These are phyloP conservation scores for Drosophila tripunctata DNA, from an alignment of 2,888 invertebrate species.

Conservation along the genomic window DNA sequence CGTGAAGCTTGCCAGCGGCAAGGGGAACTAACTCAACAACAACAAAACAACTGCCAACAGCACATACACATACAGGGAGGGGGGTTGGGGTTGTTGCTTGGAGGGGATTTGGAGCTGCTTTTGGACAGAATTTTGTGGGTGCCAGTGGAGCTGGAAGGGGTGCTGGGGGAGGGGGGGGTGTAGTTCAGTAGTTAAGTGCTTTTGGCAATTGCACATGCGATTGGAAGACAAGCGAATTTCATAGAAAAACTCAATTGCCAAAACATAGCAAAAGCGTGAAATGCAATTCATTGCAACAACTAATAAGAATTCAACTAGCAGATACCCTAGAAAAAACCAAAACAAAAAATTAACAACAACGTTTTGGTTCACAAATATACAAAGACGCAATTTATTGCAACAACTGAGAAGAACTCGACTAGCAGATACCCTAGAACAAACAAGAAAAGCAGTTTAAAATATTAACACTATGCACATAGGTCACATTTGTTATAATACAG, in stretches of 20 bases:
- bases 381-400: no score
- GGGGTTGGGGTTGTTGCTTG: no score
- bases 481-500: no score
- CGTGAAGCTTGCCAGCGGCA: constrained; percentile 20
- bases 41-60: constrained; percentile 9
- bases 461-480: no score
- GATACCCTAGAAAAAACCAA: neutral
- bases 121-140: no score
- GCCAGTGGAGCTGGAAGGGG: no score
- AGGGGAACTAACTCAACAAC: constrained; percentile 5
- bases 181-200: constrained; percentile 16
- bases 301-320: neutral
- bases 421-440: no score
- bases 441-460: no score
- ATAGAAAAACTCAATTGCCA: neutral
- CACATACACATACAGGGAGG: neutral
- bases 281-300: neutral
- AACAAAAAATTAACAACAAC: no score
- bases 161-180: neutral
- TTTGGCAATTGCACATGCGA: constrained; percentile 8
- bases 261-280: constrained; percentile 3
- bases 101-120: no score
- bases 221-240: neutral
- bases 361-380: no score
- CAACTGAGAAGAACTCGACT: no score